Evolutionary conservation across 2,797 vertebrate genomes (phyloP).

Genomic region (Cyclopterus lumpus): DNA sequence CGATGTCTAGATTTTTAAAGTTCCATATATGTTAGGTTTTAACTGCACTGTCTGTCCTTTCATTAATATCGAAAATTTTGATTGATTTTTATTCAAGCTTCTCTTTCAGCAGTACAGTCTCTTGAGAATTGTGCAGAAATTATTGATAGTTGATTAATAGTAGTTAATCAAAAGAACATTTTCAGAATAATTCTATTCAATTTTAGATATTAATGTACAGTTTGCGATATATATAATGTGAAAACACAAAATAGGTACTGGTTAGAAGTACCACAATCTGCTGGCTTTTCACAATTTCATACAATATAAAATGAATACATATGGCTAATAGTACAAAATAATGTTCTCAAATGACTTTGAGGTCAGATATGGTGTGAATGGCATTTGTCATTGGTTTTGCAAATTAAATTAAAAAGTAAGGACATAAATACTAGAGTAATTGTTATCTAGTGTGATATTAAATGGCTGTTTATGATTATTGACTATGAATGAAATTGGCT

Average conservation of each 20-base stretch:
- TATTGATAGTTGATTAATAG: neutral
- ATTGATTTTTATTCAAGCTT: constrained; percentile 2
- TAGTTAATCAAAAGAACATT: neutral
- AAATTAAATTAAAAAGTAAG: neutral
- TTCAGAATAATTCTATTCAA: neutral
- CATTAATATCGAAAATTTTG: neutral
- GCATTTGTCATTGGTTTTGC: neutral
- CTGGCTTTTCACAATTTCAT: neutral
- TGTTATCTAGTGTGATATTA: neutral
- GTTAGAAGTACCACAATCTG: neutral
- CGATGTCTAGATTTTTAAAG: neutral
- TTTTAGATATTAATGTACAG: neutral
- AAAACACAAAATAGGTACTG: neutral
- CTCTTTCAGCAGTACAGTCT: neutral
- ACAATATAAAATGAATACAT: neutral
- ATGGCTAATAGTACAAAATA: neutral
- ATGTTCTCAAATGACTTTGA: neutral
- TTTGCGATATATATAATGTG: neutral
- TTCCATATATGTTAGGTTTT: neutral
- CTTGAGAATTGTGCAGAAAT: neutral
- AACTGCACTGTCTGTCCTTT: neutral
- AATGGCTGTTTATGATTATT: neutral
- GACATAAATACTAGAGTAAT: neutral
- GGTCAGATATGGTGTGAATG: neutral
- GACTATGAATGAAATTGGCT: neutral